Base-by-base conservation (phyloP, 2,113 vertebrate species). In the Pimephales promelas region DNA sequence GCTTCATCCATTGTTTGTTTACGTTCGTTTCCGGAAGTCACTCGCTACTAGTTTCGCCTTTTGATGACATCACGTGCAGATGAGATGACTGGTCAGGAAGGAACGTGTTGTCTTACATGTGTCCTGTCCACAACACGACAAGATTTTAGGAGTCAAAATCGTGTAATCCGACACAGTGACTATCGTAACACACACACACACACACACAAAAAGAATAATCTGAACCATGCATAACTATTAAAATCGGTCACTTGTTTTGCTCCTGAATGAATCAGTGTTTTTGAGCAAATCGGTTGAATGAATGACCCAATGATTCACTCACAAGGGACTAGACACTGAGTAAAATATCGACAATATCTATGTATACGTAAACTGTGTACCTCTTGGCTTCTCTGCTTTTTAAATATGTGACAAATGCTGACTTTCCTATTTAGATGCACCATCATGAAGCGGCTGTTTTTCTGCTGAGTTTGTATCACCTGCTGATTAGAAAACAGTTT, bases 401-500 rank as follows among this genome's bases (percentile, higher is more conserved):
- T 24, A n/a, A 45, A n/a, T 49, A 28, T 54, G 4, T 54, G 56
- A 61, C 56, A 78, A 78, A 78, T 40, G 57, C 36, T 43, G n/a
- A 78, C 34, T 18, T 56, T 59, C 14, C 10, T 45, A 13, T 5
- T 70, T 45, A 18, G 56, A 61, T 78, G 54, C 54, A 40, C 11
- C 34, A 26, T 18, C 20, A 77, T 56, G 22, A 57, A 57, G 31
- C 28, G 72, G 77, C 47, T 34, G 54, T 81, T 84, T 11, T 45
- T 81, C 71, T 52, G 82, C 31, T 40, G 80, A 73, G 66, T 71
- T 77, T 47, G 75, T 26, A 36, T 70, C 43, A 57, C 40, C 52
- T 45, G 43, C 47, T 85, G 79, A 82, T 36, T 79, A 87, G 49
- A 40, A 54, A 75, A 52, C 64, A 40, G 40, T 34, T 71, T 4